A percentile compares a stretch with the other conserved stretches of the same genome.
Evolutionary conservation across 2,888 invertebrate genomes (phyloP).

Genomic region (Watsonalla cultraria): DNA sequence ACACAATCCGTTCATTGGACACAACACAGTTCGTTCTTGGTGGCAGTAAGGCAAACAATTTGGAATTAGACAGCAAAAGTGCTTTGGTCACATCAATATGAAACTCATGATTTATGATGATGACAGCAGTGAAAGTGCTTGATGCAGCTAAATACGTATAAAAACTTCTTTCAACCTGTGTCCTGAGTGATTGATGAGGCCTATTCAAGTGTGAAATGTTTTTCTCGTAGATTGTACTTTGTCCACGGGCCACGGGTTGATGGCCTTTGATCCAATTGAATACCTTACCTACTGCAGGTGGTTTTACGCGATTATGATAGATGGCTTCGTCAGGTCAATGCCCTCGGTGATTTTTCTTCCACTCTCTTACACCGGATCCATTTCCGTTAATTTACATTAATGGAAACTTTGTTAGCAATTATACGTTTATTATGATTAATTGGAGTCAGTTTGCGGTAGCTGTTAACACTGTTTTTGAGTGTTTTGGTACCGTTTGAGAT

Average conservation of each 20-base stretch:
- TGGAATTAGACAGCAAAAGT: conserved; percentile 38
- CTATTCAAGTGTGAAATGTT: conserved; percentile 50
- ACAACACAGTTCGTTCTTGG: too few relatives aligned
- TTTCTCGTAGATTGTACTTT: conserved; percentile 39
- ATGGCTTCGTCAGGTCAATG: conserved; percentile 21
- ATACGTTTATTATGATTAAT: background rate
- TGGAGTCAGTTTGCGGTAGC: background rate
- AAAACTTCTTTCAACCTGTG: conserved; percentile 42
- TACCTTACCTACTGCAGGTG: conserved; percentile 22
- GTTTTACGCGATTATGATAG: conserved; percentile 32
- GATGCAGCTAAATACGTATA: conserved; percentile 36
- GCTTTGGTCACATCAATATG: conserved; percentile 29
- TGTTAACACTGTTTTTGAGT: background rate
- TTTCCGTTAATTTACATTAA: conserved; percentile 17
- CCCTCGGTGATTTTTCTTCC: conserved; percentile 6
- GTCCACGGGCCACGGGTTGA: conserved; percentile 31
- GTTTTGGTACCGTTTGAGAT: too few relatives aligned
- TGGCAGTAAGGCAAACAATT: conserved; percentile 9
- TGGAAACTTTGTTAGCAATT: conserved; percentile 5
- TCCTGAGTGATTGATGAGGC: conserved; percentile 56
- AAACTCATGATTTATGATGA: conserved; percentile 54
- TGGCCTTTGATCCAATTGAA: conserved; percentile 26
- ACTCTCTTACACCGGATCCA: conserved; percentile 13
- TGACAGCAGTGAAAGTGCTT: conserved; percentile 55
- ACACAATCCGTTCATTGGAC: too few relatives aligned